Percentiles rank a stretch among this genome's conserved stretches.
phyloP scores from a whole-genome alignment of 2,113 vertebrate genomes.

The Felis chaus region DNA sequence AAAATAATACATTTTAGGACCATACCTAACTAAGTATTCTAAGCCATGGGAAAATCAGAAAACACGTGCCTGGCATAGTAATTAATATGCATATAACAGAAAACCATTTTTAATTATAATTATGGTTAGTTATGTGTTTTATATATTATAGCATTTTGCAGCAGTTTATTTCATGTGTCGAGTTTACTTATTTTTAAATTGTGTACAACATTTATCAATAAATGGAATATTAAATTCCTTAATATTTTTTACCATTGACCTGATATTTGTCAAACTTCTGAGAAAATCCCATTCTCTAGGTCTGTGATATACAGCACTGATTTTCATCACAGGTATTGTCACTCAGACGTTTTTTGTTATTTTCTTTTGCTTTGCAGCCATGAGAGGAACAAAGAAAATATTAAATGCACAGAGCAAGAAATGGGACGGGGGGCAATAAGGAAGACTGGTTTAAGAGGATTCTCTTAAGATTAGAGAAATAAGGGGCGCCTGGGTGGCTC shows the following conservation, averaged over 20 bases:
- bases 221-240: not conserved
- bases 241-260: not conserved
- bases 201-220: not conserved
- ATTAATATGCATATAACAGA: not conserved
- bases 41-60: not conserved
- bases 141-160: not conserved
- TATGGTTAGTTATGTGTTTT: not conserved
- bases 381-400: not conserved
- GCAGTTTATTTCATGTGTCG: not conserved
- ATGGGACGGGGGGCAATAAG: not conserved
- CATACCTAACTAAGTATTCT: not conserved
- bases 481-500: not conserved
- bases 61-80: not conserved
- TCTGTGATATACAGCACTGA: not conserved
- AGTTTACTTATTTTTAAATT: not conserved
- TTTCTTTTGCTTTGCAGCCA: not conserved
- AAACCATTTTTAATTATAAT: not conserved
- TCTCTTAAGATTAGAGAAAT: not conserved
- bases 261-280: not conserved
- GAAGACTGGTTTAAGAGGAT: not conserved
- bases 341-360: not conserved
- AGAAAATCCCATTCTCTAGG: not conserved
- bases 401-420: not conserved
- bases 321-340: not conserved
- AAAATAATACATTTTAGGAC: not conserved